Conservation (phyloP, 1,140 invertebrate genomes). For the Drosophila asahinai region DNA sequence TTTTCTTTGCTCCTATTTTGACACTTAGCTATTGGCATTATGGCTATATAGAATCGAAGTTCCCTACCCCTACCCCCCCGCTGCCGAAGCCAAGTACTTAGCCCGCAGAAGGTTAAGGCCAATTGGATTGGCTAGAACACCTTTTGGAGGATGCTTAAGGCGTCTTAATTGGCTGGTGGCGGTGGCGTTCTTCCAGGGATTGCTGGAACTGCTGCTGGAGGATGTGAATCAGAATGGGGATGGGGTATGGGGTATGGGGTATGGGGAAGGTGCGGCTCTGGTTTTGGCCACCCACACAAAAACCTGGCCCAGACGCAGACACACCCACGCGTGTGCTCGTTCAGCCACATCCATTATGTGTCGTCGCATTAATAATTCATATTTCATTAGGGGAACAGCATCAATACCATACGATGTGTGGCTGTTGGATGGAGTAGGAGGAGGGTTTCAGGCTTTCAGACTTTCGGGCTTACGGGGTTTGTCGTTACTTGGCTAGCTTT, state of each 20-base stretch:
- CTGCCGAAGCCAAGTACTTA: not conserved
- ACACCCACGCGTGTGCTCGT: conserved; percentile 20
- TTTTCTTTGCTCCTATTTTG: conserved; percentile 13
- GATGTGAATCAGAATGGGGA: conserved; percentile 1
- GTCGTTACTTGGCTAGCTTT: conserved; percentile 50
- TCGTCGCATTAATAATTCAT: conserved; percentile 66
- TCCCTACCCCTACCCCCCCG: not conserved
- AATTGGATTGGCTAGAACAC: conserved; percentile 32
- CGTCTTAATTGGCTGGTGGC: conserved; percentile 32
- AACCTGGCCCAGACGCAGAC: conserved; percentile 31
- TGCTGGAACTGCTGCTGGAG: not conserved
- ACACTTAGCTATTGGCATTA: conserved; percentile 40
- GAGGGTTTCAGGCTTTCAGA: not conserved
- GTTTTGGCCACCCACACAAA: conserved; percentile 16
- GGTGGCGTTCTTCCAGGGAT: not conserved
- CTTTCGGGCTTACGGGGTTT: not conserved
- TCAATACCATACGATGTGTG: conserved; percentile 25
- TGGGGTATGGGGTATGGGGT: too few species aligned
- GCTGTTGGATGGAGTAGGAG: not conserved
- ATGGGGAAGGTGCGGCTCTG: conserved; percentile 14
- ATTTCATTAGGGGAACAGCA: conserved; percentile 65
- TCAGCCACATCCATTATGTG: conserved; percentile 54
- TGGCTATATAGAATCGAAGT: conserved; percentile 14
- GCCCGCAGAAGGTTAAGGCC: conserved; percentile 38
- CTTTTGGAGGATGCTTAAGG: conserved; percentile 2